Evolutionary conservation across 2,113 vertebrate species (phyloP), one percentile per base, ranked within the genome.

Genomic region (Ibidorhyncha struthersii): DNA sequence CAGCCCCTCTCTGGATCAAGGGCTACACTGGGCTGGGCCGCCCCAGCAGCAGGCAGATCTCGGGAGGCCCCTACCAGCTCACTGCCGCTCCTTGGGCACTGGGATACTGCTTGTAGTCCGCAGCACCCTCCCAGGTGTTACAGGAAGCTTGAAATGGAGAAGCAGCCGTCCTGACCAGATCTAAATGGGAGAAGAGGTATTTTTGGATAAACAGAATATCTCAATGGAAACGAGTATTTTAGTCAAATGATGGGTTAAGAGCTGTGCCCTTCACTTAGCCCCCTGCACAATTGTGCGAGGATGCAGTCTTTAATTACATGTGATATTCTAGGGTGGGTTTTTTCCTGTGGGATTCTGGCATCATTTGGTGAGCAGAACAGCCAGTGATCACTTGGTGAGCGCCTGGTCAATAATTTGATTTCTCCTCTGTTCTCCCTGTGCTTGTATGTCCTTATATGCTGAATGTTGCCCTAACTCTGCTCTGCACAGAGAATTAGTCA

Each of bases 21-120:
- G 0, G 1, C 43, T 47, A 15, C 4, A 7, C 47, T 14, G 16
- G 19, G 38, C 43, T 56, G 38, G 49, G 70, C 38, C 40, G 49
- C 29, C 23, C 27, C 30, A 26, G 91, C 55, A 80, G 58, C 47
- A 32, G 13, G 34, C 59, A 74, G 50, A 23, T 47, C 21, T 22
- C 2, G 0, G 49, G 40, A 55, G 73, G 26, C 19, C 41, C 27
- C 47, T 22, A 34, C 77, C 53, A 71, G 49, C 47, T 94, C 36
- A 11, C 15, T 1, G 18, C 45, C 0, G 15, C 34, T 89, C 55
- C 77, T 70, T 0, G 0, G 36, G 67, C 63, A 34, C 13, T 1
- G 1, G 26, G 63, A 40, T 7, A 9, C 36, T 40, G 47, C 50
- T 71, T 3, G 1, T 41, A 20, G 25, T 4, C 34, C 16, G 58